Base-by-base conservation (phyloP, 1,140 invertebrate genomes). In the Hylyphantes graminicola region DNA sequence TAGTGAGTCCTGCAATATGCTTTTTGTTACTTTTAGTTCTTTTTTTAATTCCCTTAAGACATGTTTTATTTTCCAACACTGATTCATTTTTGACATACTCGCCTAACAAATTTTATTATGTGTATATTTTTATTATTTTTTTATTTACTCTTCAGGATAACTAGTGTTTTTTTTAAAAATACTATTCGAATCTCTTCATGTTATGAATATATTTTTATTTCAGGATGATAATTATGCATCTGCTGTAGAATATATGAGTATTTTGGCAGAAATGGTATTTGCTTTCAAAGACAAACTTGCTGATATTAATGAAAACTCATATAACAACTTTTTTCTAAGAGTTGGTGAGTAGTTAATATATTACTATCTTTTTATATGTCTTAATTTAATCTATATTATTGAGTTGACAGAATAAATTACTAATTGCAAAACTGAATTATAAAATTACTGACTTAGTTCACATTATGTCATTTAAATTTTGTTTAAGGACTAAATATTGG, bases 291-390 rank as follows among this genome's bases (percentile, higher is more conserved):
- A 96, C 86, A 94, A 95, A 87, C 91, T 98, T 8, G 92, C 95
- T 79, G 93, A 94, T 89, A 96, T 98, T 81, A 98, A 98, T 89
- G 94, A 96, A 88, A 97, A 98, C 89, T 97, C 96, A 0, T 98
- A 97, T 89, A 98, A 98, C 89, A 97, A 97, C 90, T 98, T 98
- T 88, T 96, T 96, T 92, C 91, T 98, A 35, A 91, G 96, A 90
- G 95, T 98, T 86, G 95, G 93, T 93, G 88, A 92, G 92, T 92
- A 86, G 65, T 74, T 68, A n/a, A 35, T 70, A 67, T 64, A 15
- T 19, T 57, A 57, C 67, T 79, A 84, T 61, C 73, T 59, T 88
- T 50, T 86, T 51, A 73, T 87, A n/a, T 48, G 67, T 65, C 64
- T 67, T 67, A 67, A 21, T 67, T 67, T 12, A 35, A 35, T 35